phyloP scores from a whole-genome alignment of 2,888 invertebrate species.

The Oxyteleia sp. region DNA sequence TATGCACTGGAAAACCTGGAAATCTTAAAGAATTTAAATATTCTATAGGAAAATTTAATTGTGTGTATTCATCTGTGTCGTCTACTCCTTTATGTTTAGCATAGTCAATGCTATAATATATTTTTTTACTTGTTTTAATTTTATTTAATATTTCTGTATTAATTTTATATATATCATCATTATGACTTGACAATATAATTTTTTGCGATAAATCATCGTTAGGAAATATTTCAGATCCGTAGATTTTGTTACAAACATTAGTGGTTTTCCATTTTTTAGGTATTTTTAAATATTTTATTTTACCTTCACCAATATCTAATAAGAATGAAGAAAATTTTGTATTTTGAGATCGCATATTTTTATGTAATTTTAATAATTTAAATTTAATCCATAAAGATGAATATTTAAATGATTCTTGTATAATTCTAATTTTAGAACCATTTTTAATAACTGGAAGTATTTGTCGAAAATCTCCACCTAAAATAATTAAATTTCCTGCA shows the following conservation, averaged over 20 bases:
- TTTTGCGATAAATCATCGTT: neutral
- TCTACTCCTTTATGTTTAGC: conserved; percentile 32
- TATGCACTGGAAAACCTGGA: conserved; percentile 56
- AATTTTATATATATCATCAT: conserved; percentile 23
- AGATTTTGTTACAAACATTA: conserved; percentile 21
- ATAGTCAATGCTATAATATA: conserved; percentile 36
- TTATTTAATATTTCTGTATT: conserved; percentile 22
- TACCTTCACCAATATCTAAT: conserved; percentile 28
- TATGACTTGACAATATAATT: conserved; percentile 7
- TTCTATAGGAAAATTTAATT: conserved; percentile 45
- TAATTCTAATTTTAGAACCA: neutral
- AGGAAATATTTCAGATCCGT: neutral
- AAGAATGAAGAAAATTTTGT: conserved; percentile 10
- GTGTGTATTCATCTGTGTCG: conserved; percentile 19
- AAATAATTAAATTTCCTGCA: neutral
- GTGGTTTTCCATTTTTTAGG: conserved; percentile 30
- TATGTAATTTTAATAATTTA: conserved; percentile 21
- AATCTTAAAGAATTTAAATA: conserved; percentile 58
- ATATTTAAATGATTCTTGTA: conserved; percentile 14
- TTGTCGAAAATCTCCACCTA: neutral
- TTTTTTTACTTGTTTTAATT: conserved; percentile 24
- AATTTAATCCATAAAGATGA: conserved; percentile 22
- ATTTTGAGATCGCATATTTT: conserved; percentile 26
- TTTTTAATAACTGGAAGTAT: neutral
- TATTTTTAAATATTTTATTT: conserved; percentile 16